phyloP scores from a whole-genome alignment of 2,888 invertebrate species.

The Caenorhabditis becei region DNA sequence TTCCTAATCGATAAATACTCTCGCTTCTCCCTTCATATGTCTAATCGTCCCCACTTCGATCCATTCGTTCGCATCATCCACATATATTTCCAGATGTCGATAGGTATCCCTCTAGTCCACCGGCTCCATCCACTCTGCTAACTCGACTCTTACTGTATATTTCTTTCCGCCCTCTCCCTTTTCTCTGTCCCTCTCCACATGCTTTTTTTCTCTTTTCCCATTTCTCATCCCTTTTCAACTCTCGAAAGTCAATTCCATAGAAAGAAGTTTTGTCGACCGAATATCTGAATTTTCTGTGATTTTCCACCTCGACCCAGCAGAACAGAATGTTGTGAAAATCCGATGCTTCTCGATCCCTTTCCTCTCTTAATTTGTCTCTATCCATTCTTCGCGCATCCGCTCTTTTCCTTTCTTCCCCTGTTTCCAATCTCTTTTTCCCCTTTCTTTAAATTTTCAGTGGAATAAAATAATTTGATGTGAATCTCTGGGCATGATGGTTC shows the following conservation, averaged over 20 bases:
- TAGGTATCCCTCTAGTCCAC: conserved; percentile 48
- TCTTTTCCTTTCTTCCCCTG: conserved; percentile 7
- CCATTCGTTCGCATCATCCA: conserved; percentile 4
- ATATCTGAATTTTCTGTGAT: conserved; percentile 60
- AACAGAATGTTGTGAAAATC: conserved; percentile 60
- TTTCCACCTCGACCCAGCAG: conserved; percentile 43
- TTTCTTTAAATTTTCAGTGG: conserved; percentile 19
- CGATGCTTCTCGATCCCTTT: conserved; percentile 24
- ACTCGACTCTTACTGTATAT: conserved; percentile 48
- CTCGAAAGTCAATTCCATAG: conserved; percentile 17
- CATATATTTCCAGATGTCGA: conserved; percentile 19
- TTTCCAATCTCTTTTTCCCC: conserved; percentile 2
- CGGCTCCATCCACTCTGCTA: conserved; percentile 9
- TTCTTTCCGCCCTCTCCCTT: conserved; percentile 11
- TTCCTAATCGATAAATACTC: neutral
- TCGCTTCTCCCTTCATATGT: neutral
- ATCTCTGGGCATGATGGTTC: neutral
- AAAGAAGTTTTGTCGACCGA: conserved; percentile 18
- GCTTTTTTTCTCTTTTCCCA: conserved; percentile 4
- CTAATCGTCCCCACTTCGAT: conserved; percentile 1
- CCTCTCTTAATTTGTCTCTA: conserved; percentile 10
- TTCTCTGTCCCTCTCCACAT: neutral
- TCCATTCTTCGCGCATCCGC: neutral
- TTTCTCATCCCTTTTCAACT: conserved; percentile 11
- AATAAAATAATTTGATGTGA: conserved; percentile 41